Percentiles rank a stretch among this genome's conserved stretches.
Conservation (phyloP, 2,797 vertebrate genomes). For the Dermochelys coriacea region DNA sequence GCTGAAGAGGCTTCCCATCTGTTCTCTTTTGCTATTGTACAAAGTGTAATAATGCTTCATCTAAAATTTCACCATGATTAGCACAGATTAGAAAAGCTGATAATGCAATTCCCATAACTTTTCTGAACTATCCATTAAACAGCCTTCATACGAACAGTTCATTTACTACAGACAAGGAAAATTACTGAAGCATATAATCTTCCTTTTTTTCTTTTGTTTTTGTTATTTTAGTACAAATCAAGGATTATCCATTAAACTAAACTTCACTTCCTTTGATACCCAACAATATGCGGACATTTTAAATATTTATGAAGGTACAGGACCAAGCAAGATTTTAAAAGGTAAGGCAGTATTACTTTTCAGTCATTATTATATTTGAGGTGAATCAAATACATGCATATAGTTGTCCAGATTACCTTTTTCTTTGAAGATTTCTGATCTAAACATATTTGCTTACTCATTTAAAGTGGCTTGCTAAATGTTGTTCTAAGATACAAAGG, state of each 20-base stretch:
- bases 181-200: background rate
- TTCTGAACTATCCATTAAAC: background rate
- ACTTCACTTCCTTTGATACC: constrained; percentile 83
- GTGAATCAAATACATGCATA: fast-evolving
- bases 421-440: background rate
- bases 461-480: background rate
- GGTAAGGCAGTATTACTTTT: constrained; percentile 78
- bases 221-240: constrained; percentile 79
- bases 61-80: background rate
- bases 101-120: background rate
- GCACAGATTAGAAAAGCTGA: background rate
- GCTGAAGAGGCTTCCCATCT: fast-evolving
- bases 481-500: background rate
- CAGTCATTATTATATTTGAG: background rate
- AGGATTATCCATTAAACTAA: constrained; percentile 84
- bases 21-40: background rate
- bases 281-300: constrained; percentile 78
- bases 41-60: background rate
- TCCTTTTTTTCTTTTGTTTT: background rate
- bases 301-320: constrained; percentile 88
- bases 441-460: background rate
- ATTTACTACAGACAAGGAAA: background rate
- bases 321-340: constrained; percentile 82
- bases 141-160: fast-evolving
- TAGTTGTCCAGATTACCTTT: fast-evolving